Evolutionary conservation across 1,140 invertebrate species (phyloP).

Genomic region (Lordiphosa clarofinis): DNA sequence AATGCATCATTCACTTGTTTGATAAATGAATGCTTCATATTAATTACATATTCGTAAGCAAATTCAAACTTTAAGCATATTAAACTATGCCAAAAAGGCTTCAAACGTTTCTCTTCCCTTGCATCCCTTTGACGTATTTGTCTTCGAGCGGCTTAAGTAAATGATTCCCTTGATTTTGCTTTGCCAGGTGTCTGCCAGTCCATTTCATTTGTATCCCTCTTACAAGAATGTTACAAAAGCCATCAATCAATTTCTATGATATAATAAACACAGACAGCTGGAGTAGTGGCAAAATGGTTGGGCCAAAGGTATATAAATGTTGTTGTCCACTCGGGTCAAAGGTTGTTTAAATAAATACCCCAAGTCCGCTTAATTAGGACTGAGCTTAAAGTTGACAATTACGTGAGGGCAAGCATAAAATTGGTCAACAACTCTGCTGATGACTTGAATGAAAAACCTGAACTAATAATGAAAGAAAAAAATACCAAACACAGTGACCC

Average conservation of each 20-base stretch:
- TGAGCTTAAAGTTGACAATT: no score
- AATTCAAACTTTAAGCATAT: no score
- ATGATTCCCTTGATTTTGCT: conserved; percentile 54
- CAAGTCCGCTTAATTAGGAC: no score
- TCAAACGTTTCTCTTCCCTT: no score
- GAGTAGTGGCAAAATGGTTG: conserved; percentile 23
- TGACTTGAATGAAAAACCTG: conserved; percentile 30
- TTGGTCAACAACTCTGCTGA: conserved; percentile 10
- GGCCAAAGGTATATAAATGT: conserved; percentile 43
- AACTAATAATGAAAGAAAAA: conserved; percentile 16
- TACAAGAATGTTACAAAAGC: conserved; percentile 17
- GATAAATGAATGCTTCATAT: no score
- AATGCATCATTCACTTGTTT: no score
- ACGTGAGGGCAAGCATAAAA: no score
- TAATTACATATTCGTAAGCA: no score
- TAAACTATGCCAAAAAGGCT: no score
- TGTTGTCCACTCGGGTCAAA: conserved; percentile 1
- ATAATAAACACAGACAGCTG: conserved; percentile 45
- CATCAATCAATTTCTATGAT: conserved; percentile 70
- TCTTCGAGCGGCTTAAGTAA: conserved; percentile 16
- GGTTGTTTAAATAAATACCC: conserved; percentile 18
- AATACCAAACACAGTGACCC: conserved; percentile 19
- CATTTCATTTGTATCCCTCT: conserved; percentile 2
- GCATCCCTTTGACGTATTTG: conserved; percentile 4
- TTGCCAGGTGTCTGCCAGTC: conserved; percentile 33